A percentile compares a stretch with the other conserved stretches of the same genome.
phyloP scores from a whole-genome alignment of 2,888 invertebrate genomes.

The Metellina segmentata region DNA sequence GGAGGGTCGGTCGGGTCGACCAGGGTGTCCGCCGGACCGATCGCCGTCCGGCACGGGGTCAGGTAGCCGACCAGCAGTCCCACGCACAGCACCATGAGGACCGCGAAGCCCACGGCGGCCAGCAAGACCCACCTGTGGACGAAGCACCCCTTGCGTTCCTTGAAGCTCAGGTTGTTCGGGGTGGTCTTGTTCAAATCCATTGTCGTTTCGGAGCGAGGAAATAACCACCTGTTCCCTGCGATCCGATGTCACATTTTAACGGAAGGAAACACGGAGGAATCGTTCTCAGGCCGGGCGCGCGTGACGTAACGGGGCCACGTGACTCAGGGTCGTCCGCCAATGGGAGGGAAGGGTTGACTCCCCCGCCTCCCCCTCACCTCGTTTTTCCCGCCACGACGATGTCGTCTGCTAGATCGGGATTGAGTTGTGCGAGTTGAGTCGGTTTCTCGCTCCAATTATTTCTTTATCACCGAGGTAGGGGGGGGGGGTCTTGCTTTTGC shows the following conservation, averaged over 20 bases:
- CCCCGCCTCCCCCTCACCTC: no score
- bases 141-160: constrained; percentile 66
- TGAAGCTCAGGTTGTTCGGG: constrained; percentile 52
- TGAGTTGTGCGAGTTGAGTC: neutral
- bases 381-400: neutral
- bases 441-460: neutral
- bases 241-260: neutral
- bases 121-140: constrained; percentile 45
- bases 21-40: no score
- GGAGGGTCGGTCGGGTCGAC: neutral
- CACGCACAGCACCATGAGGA: constrained; percentile 25
- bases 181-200: constrained; percentile 11
- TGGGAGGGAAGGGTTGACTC: neutral
- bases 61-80: constrained; percentile 68
- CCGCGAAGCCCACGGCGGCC: neutral
- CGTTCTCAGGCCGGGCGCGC: neutral
- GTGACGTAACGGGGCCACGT: neutral
- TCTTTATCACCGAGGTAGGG: neutral
- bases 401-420: neutral
- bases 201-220: neutral
- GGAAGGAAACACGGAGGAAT: neutral
- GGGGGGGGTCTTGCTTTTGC: neutral
- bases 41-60: constrained; percentile 27
- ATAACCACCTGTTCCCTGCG: neutral
- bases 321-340: neutral